Conservation (phyloP, 1,140 invertebrate genomes). For the Cotesia glomerata region DNA sequence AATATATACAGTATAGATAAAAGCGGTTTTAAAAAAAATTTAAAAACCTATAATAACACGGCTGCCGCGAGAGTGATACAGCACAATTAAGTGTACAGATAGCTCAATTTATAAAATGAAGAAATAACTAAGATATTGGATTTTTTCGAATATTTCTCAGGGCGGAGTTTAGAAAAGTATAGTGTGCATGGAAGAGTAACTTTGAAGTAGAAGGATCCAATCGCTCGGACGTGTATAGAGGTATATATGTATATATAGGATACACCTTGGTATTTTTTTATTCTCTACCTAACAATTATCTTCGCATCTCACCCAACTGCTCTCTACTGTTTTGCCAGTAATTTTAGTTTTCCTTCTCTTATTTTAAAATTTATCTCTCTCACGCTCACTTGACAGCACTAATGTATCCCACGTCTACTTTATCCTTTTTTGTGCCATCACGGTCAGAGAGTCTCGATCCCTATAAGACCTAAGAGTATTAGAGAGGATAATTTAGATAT, state of each 20-base stretch:
- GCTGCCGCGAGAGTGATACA: background rate
- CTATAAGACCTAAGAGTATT: background rate
- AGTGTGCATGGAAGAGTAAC: background rate
- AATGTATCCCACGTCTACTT: background rate
- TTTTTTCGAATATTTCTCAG: conserved; percentile 2
- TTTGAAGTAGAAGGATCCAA: background rate
- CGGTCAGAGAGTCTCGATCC: background rate
- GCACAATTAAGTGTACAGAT: conserved; percentile 7
- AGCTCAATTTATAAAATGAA: conserved; percentile 14
- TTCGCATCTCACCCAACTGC: conserved; percentile 17
- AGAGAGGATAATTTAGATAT: conserved; percentile 17
- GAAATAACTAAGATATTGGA: conserved; percentile 13
- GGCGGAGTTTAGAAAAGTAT: background rate
- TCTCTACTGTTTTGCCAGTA: background rate
- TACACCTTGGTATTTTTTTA: too few relatives aligned
- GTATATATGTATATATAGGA: too few relatives aligned
- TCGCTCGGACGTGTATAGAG: background rate
- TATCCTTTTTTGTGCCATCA: background rate
- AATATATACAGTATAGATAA: too few relatives aligned
- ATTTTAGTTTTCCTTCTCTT: background rate
- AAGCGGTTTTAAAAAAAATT: background rate
- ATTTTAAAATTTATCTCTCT: background rate
- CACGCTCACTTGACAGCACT: background rate
- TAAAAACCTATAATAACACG: background rate
- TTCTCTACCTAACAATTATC: conserved; percentile 15